Percentiles rank a stretch among this genome's conserved stretches.
Conservation (phyloP, 2,888 invertebrate genomes). For the Pseudoips prasinana region DNA sequence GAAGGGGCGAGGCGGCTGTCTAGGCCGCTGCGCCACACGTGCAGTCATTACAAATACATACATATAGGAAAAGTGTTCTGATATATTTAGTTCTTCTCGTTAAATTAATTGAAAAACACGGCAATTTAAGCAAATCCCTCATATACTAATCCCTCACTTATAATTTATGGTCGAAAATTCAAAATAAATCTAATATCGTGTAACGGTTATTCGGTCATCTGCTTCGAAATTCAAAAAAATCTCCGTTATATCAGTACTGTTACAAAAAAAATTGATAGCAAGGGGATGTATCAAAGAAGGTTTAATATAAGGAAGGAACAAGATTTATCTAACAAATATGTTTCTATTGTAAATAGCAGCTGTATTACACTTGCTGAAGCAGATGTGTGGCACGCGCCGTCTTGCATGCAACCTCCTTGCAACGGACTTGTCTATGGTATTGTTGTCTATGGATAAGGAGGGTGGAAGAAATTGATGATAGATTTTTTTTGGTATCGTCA, state of each 20-base stretch:
- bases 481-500: too few relatives aligned
- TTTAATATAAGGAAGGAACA: conserved; percentile 10
- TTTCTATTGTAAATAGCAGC: conserved; percentile 26
- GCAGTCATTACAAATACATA: too few relatives aligned
- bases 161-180: too few relatives aligned
- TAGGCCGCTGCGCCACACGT: too few relatives aligned
- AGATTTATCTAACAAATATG: conserved; percentile 5
- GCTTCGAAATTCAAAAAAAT: conserved; percentile 12
- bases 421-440: conserved; percentile 14
- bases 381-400: conserved; percentile 33
- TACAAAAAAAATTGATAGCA: conserved; percentile 21
- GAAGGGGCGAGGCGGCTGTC: too few relatives aligned
- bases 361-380: conserved; percentile 30
- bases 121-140: too few relatives aligned
- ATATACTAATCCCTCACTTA: too few relatives aligned
- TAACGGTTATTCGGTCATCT: conserved; percentile 20
- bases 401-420: conserved; percentile 6
- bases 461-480: too few relatives aligned
- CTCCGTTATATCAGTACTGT: neutral
- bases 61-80: too few relatives aligned
- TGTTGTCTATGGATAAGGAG: conserved; percentile 5
- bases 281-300: conserved; percentile 19
- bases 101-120: too few relatives aligned
- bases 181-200: too few relatives aligned
- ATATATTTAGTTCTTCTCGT: too few relatives aligned